Base-by-base conservation (phyloP, 2,797 vertebrate species). In the Cephalopachus bancanus region DNA sequence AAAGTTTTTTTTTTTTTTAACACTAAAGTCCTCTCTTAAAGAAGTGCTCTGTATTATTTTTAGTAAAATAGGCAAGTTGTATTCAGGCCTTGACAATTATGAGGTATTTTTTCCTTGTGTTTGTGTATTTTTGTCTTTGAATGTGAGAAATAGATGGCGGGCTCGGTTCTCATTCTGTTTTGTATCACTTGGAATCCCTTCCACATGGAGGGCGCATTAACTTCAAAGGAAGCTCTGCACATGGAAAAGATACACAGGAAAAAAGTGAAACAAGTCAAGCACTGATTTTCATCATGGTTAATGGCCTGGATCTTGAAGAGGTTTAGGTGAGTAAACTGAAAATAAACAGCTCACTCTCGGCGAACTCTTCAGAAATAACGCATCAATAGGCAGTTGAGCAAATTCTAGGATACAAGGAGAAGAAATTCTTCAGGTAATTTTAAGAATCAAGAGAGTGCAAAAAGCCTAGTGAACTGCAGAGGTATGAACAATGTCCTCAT, bases 221-320 rank as follows among this genome's bases (percentile, higher is more conserved):
- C 97, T 97, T 98, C 96, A 98, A 98, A 98, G 95, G 84, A 51
- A 55, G 19, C 64, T 88, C 60, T 49, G 74, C 97, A 97, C 96
- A 96, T 97, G 98, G 97, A 93, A 97, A 96, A 97, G 89, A 96
- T 95, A 94, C 85, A 59, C 67, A 79, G 67, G 76, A 44, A 93
- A 92, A 96, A 92, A 49, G 72, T 74, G 71, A 30, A 71, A 85
- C 86, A 94, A 85, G 69, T 20, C 22, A 59, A 90, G 74, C 55
- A n/a, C 90, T 97, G 97, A 97, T 97, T 97, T 96, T 93, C 95
- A 95, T 98, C 96, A 95, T 44, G 28, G 94, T 95, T 97, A 96
- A 95, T 96, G 92, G 95, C 80, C 88, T 88, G 91, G 94, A 89
- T 94, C 93, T 93, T 69, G 44, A 57, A 53, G 96, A 93, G 80